Evolutionary conservation across 2,113 vertebrate genomes (phyloP), one percentile per base, ranked within the genome.

Genomic region (Eurypyga helias): DNA sequence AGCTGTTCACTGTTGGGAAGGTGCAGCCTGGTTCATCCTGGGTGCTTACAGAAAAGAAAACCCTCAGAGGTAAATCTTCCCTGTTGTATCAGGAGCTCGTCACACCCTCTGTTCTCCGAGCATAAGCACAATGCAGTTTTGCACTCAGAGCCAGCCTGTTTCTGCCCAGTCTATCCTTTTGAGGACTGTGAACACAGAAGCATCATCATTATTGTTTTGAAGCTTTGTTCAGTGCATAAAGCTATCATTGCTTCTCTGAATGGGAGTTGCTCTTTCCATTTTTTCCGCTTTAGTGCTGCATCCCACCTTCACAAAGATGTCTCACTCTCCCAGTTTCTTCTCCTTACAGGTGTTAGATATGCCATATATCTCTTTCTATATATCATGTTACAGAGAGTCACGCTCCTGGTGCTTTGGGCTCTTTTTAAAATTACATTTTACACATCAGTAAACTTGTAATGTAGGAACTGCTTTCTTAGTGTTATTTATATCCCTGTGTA

Each of bases 361-460:
- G 82, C 80, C 77, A 79, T 75, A 17, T 43, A 73, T 61, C 58
- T 88, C 92, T 72, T 94, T 45, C 89, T 82, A 94, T 96, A 93
- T 73, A 95, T 97, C 96, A 94, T 71, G 84, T 95, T 94, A 93
- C 15, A 91, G 89, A 11, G 3, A 93, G 81, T 84, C 91, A 54
- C 5, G 48, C 62, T 97, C 83, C 95, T 79, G 89, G 95, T 87
- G 93, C 95, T 97, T 95, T 94, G 90, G 96, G 94, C 93, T 97
- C 96, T 97, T 98, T 98, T 97, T 96, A 95, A 98, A 98, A 98
- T 98, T 98, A 96, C 97, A 98, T 98, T 98, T 98, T 98, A 98
- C 98, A 98, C 98, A 98, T 98, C 98, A 98, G 98, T 98, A 98
- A 98, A 97, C 98, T 98, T 98, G 98, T 98, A 98, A 98, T 98